These are phyloP conservation scores for Eupsilia transversa DNA, from an alignment of 2,888 invertebrate species.

Conservation along the genomic window DNA sequence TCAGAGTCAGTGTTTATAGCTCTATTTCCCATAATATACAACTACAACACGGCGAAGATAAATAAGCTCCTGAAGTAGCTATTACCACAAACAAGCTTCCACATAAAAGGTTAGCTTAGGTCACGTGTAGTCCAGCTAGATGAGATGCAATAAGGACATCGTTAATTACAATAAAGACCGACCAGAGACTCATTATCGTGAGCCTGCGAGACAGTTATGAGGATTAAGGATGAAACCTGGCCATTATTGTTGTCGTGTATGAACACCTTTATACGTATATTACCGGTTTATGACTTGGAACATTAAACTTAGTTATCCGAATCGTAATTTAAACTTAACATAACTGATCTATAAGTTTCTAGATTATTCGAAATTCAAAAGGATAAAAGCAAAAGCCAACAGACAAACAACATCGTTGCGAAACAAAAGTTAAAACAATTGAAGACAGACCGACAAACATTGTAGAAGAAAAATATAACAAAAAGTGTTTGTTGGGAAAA, in stretches of 20 bases:
- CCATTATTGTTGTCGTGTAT: slow-evolving; percentile 28
- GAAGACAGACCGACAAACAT: too few relatives aligned
- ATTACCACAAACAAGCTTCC: slow-evolving; percentile 22
- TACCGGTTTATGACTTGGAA: slow-evolving; percentile 13
- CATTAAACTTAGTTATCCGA: slow-evolving; percentile 10
- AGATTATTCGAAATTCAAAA: slow-evolving; percentile 15
- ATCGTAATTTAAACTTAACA: slow-evolving; percentile 7
- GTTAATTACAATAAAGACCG: slow-evolving; percentile 75
- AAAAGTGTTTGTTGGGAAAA: slow-evolving; percentile 7
- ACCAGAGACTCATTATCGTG: slow-evolving; percentile 65
- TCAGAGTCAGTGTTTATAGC: slow-evolving; percentile 22
- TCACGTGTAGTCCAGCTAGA: slow-evolving; percentile 49
- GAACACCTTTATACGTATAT: slow-evolving; percentile 13
- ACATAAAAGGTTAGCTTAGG: slow-evolving; percentile 37
- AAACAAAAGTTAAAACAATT: slow-evolving; percentile 17
- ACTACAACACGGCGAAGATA: neutral
- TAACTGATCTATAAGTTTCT: neutral
- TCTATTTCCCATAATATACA: slow-evolving; percentile 5
- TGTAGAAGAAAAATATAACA: slow-evolving; percentile 6
- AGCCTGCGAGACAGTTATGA: slow-evolving; percentile 69
- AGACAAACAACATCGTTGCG: neutral
- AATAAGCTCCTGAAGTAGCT: slow-evolving; percentile 21
- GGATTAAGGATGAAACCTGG: slow-evolving; percentile 48
- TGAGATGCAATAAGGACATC: slow-evolving; percentile 72
- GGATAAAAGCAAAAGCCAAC: neutral